Evolutionary conservation across 1,140 invertebrate genomes (phyloP), one percentile per base, ranked within the genome.

Genomic region (Leptestheria dahalacensis): DNA sequence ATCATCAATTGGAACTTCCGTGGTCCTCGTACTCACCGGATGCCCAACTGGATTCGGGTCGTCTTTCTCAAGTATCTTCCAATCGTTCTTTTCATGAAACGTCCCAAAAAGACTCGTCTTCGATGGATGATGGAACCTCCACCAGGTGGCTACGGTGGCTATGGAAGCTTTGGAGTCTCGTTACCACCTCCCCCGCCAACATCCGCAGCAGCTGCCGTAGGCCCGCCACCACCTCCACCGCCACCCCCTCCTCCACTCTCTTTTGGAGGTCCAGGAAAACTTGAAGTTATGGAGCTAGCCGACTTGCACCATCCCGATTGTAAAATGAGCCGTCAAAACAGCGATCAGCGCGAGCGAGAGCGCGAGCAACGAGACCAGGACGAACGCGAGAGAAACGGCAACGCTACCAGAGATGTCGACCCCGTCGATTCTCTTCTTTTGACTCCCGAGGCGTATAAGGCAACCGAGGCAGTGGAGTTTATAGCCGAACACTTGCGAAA

Each of bases 1-100:
- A 97, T 99, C 66, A 98, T 99, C 69, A 99, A 99, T 72, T 94
- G 92, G 86, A 98, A 99, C 70, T 99, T 98, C 76, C 79, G 95
- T 69, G 94, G 94, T 18, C 95, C 95, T 1, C 74, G 81, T 33
- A 87, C 84, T 9, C 83, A 86, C 67, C 72, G 87, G 67, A 97
- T 97, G 93, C 92, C 93, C 4, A 83, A 88, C 65, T 91, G 91
- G 85, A 94, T 97, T 64, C 79, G 91, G 28, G 83, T 85, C 55
- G 83, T 94, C 33, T 97, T 97, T 73, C 79, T 97, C n/a, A 88
- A 93, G 70, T 90, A 91, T 69, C 73, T 96, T 64, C 91, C 91
- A 23, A 69, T 71, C 21, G 74, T 90, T 55, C 73, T 96, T 58
- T 77, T 93, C 62, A 94, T 96, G 90, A 85, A 88, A 66, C 77